These are phyloP conservation scores for Alethe diademata DNA, from an alignment of 2,113 vertebrate species.

Conservation along the genomic window DNA sequence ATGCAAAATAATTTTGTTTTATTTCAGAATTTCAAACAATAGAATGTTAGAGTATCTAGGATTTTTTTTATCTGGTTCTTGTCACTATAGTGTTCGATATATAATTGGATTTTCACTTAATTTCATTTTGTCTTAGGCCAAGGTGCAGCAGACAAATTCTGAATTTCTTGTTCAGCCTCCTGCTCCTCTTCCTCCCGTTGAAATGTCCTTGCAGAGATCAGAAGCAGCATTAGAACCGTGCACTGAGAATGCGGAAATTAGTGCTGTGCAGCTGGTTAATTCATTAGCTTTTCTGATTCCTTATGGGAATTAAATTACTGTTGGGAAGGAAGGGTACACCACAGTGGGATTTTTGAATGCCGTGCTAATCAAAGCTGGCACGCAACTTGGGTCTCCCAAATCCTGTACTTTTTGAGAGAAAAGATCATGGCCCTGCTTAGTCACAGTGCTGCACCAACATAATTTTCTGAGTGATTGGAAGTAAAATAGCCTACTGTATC, in stretches of 20 bases:
- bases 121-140: not conserved
- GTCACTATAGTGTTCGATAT: not conserved
- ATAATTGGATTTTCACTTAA: not conserved
- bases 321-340: not conserved
- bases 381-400: not conserved
- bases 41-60: not conserved
- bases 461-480: not conserved
- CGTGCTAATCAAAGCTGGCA: not conserved
- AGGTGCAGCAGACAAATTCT: not conserved
- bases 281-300: slow-evolving; percentile 19
- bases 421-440: slow-evolving; percentile 1
- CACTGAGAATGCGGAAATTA: not conserved
- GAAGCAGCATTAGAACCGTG: not conserved
- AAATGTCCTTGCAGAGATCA: not conserved
- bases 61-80: not conserved
- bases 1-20: not conserved
- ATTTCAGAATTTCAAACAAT: not conserved
- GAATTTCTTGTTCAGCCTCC: not conserved
- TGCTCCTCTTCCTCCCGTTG: not conserved
- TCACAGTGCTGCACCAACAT: not conserved
- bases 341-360: not conserved
- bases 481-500: not conserved
- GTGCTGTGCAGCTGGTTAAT: not conserved
- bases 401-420: not conserved
- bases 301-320: slow-evolving; percentile 2